These are phyloP conservation scores for Xylophagus ater DNA, from an alignment of 2,888 invertebrate species.

Conservation along the genomic window DNA sequence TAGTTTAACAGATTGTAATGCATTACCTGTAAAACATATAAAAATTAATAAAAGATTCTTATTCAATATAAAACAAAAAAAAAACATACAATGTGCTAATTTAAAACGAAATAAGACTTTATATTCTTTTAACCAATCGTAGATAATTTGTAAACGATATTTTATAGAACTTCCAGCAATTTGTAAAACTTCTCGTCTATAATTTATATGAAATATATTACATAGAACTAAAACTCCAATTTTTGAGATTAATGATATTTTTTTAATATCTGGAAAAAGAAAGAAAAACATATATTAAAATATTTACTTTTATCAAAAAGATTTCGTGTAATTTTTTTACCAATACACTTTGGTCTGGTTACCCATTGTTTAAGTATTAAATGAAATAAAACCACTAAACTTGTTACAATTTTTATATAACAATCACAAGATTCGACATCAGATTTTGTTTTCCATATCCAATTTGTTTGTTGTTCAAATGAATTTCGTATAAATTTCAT, in stretches of 20 bases:
- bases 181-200: constrained; percentile 11
- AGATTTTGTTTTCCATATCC: constrained; percentile 5
- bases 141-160: constrained; percentile 14
- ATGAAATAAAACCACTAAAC: constrained; percentile 15
- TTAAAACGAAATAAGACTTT: constrained; percentile 13
- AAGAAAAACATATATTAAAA: neutral
- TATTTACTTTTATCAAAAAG: neutral
- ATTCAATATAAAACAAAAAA: neutral
- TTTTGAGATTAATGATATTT: constrained; percentile 11
- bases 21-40: constrained; percentile 1
- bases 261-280: constrained; percentile 9
- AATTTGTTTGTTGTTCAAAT: constrained; percentile 8
- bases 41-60: neutral
- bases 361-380: constrained; percentile 16
- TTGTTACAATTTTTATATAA: constrained; percentile 14
- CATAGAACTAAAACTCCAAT: constrained; percentile 11
- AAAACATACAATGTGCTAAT: constrained; percentile 13
- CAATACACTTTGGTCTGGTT: constrained; percentile 14
- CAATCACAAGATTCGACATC: constrained; percentile 14
- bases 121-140: constrained; percentile 15
- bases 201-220: constrained; percentile 13
- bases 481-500: constrained; percentile 11
- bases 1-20: constrained; percentile 9
- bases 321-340: constrained; percentile 6
- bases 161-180: constrained; percentile 15